Conservation (phyloP, 2,888 invertebrate genomes). For the Cerastoderma edule region DNA sequence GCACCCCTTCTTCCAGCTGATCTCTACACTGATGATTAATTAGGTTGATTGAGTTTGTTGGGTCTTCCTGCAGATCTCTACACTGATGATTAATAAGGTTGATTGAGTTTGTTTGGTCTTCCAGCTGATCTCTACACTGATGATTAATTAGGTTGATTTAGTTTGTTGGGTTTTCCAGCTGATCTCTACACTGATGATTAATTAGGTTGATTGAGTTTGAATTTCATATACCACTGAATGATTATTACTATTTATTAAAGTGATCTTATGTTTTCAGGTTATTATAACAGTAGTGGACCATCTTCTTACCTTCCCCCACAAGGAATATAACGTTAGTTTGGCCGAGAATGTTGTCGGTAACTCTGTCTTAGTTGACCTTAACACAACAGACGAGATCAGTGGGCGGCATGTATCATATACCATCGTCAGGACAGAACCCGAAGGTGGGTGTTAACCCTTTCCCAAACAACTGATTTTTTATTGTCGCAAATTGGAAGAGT, state of each 20-base stretch:
- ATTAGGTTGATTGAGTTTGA: too few species aligned
- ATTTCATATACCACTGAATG: not conserved
- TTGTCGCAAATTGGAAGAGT: too few species aligned
- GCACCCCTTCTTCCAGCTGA: too few species aligned
- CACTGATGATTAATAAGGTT: too few species aligned
- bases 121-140: too few species aligned
- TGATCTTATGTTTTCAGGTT: slow-evolving; percentile 32
- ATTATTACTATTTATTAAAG: not conserved
- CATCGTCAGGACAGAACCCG: slow-evolving; percentile 24
- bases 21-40: too few species aligned
- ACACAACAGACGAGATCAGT: slow-evolving; percentile 46
- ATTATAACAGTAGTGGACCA: slow-evolving; percentile 29
- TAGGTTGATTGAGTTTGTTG: too few species aligned
- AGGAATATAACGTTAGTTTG: slow-evolving; percentile 23
- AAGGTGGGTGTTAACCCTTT: slow-evolving; percentile 39
- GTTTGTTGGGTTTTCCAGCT: too few species aligned
- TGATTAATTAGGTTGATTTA: too few species aligned
- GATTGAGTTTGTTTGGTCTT: too few species aligned
- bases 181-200: too few species aligned
- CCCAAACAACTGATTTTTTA: not conserved
- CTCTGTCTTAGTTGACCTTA: slow-evolving; percentile 37
- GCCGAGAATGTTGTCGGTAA: slow-evolving; percentile 27
- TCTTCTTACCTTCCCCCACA: slow-evolving; percentile 14
- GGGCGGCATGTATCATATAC: slow-evolving; percentile 28
- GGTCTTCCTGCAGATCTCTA: too few species aligned